Evolutionary conservation across 1,140 invertebrate species (phyloP), one percentile per base, ranked within the genome.

Genomic region (Drosophila funebris): DNA sequence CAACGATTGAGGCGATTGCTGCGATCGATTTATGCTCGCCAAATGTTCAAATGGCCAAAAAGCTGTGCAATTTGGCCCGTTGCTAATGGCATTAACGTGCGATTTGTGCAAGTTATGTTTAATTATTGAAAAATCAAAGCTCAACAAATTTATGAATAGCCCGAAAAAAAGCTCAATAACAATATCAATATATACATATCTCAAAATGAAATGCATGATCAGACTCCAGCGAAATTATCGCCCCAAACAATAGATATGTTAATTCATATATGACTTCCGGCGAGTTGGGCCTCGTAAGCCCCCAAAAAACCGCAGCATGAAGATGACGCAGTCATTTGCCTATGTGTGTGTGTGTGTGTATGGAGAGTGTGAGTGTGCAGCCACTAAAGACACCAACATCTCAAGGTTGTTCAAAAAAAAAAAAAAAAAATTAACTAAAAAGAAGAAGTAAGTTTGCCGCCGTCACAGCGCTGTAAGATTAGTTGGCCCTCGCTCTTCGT

Each of bases 241-340:
- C 33, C 27, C 57, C 22, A 58, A 60, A 76, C 54, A 73, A 73
- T 80, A 33, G 50, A 63, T 62, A 64, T 74, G 56, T 52, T 50
- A 61, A 60, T 63, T 72, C 62, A 73, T 20, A 81, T 77, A 69
- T 78, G 78, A 78, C 78, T 85, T 75, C 78, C 82, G 71, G 70
- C 77, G 78, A 60, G 36, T 50, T 67, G 43, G 44, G 29, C 31
- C 44, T 48, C 41, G 18, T 18, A 14, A 63, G 60, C 33, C 22
- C 33, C 36, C 48, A 31, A 54, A 54, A 41, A 33, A 11, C 27
- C 18, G 6, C 56, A 22, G 16, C 50, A 39, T 9, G 18, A 43
- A 50, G 53, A 74, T 84, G 81, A 84, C 76, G 76, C 69, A 73
- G 81, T 33, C 61, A 60, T 66, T 79, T 82, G 31, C 22, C 29